Evolutionary conservation across 2,113 vertebrate genomes (phyloP).

Genomic region (Oncorhynchus kisutch): DNA sequence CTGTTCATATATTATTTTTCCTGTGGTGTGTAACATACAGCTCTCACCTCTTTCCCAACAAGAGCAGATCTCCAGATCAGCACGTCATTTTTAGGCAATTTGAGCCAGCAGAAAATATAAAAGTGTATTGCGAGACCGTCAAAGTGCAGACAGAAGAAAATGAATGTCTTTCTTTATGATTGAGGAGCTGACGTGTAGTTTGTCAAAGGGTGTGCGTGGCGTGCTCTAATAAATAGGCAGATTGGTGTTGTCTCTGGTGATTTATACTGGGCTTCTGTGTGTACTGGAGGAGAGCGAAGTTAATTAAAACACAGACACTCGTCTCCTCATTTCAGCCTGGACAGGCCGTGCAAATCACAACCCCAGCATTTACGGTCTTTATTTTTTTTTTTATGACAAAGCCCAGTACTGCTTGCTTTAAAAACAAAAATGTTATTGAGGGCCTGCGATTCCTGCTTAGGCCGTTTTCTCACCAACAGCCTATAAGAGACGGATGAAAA

Average conservation of each 20-base stretch:
- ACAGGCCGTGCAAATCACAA: slow-evolving; percentile 62
- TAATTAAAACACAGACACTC: slow-evolving; percentile 64
- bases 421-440: slow-evolving; percentile 12
- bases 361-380: slow-evolving; percentile 47
- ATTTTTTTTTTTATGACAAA: slow-evolving; percentile 54
- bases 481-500: not conserved
- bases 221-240: slow-evolving; percentile 64
- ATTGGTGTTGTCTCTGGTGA: slow-evolving; percentile 64
- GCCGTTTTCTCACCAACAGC: not conserved
- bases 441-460: not conserved
- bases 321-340: slow-evolving; percentile 51
- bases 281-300: slow-evolving; percentile 47
- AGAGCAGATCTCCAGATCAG: not conserved
- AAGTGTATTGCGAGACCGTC: slow-evolving; percentile 1
- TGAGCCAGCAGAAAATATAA: not conserved
- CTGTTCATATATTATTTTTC: not conserved
- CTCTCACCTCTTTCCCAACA: not conserved
- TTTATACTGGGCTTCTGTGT: slow-evolving; percentile 62
- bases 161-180: slow-evolving; percentile 46
- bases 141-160: slow-evolving; percentile 28
- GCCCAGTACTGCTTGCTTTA: slow-evolving; percentile 25
- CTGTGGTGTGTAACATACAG: not conserved
- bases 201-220: slow-evolving; percentile 40
- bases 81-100: not conserved
- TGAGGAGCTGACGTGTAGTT: slow-evolving; percentile 44